Conservation (phyloP, 35 echinoderm and acorn worm genomes). For the Nesometra sesokonis region DNA sequence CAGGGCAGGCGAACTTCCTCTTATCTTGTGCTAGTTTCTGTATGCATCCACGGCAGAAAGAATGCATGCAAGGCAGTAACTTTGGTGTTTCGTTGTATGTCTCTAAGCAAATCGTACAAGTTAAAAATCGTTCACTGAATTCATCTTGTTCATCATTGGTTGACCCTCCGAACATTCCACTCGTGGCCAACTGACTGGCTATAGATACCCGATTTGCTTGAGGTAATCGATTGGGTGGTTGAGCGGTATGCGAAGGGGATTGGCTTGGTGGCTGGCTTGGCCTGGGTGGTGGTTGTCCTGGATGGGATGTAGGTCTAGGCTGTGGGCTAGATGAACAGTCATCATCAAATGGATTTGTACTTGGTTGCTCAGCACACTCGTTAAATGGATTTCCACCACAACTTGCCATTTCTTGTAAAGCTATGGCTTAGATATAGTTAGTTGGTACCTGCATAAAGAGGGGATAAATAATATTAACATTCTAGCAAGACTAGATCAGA, state of each 20-base stretch:
- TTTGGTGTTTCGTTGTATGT: slow-evolving; percentile 9
- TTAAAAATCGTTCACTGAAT: slow-evolving; percentile 14
- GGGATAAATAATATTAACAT: too few relatives aligned
- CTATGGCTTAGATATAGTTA: too few relatives aligned
- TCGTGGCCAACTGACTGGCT: neutral
- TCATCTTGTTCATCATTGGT: neutral
- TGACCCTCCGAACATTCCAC: neutral
- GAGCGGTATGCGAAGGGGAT: neutral
- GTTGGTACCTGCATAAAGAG: too few relatives aligned
- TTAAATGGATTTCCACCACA: neutral
- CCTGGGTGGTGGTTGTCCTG: neutral
- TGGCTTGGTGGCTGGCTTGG: neutral
- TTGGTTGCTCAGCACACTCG: neutral
- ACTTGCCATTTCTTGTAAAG: neutral
- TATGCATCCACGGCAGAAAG: slow-evolving; percentile 2
- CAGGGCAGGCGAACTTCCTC: neutral
- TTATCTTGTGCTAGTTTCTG: neutral
- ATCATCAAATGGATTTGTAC: neutral
- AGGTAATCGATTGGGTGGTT: neutral
- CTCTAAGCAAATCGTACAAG: slow-evolving; percentile 15
- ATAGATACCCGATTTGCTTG: neutral
- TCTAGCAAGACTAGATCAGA: too few relatives aligned
- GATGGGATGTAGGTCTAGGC: neutral
- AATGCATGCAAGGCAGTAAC: slow-evolving; percentile 5
- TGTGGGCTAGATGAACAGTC: neutral